A percentile compares a stretch with the other conserved stretches of the same genome.
Evolutionary conservation across 2,797 vertebrate species (phyloP).

Genomic region (Acipenser oxyrinchus): DNA sequence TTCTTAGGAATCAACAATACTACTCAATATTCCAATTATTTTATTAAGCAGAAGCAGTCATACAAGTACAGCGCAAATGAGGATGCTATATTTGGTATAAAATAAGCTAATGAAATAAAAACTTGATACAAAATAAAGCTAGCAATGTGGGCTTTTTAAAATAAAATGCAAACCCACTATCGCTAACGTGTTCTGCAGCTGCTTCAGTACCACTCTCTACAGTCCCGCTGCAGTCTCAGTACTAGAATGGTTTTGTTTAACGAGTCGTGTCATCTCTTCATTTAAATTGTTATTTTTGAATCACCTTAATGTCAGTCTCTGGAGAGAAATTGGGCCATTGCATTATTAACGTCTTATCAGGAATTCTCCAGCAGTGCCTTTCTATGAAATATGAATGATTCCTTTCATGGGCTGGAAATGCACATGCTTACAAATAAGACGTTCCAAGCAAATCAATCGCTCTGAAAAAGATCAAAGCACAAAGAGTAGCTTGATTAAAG

Average conservation of each 20-base stretch:
- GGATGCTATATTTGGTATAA: too few relatives aligned
- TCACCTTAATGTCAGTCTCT: background rate
- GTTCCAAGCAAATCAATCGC: background rate
- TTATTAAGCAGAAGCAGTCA: too few relatives aligned
- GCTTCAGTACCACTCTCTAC: too few relatives aligned
- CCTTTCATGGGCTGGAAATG: background rate
- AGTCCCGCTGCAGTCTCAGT: too few relatives aligned
- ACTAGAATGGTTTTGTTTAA: too few relatives aligned
- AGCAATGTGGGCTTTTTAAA: background rate
- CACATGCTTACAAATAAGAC: background rate
- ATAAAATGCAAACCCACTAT: too few relatives aligned
- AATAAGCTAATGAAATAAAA: too few relatives aligned
- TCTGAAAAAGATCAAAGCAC: background rate
- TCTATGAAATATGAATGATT: constrained; percentile 7
- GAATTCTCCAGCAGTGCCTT: background rate
- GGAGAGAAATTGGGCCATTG: background rate
- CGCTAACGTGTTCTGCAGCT: too few relatives aligned
- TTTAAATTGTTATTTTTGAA: constrained; percentile 2
- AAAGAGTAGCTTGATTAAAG: background rate
- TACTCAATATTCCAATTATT: too few relatives aligned
- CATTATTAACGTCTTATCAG: constrained; percentile 3
- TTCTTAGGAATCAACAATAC: too few relatives aligned
- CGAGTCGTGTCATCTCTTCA: background rate
- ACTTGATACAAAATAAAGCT: too few relatives aligned
- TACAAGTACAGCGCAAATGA: too few relatives aligned